A percentile compares a stretch with the other conserved stretches of the same genome.
phyloP scores from a whole-genome alignment of 2,888 invertebrate species.

The Coelinius sp. region DNA sequence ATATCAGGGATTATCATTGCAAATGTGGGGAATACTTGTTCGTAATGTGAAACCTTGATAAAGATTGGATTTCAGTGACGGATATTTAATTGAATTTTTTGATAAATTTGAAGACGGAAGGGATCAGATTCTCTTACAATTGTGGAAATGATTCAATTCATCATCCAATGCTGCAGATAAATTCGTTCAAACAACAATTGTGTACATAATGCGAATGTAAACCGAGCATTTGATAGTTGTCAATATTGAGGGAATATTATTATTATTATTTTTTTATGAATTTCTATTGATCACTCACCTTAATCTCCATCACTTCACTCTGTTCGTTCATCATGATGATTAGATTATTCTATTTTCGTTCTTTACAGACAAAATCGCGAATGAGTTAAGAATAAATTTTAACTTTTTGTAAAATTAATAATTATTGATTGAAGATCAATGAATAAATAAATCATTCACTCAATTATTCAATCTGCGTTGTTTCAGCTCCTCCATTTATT shows the following conservation, averaged over 20 bases:
- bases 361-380: background rate
- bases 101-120: background rate
- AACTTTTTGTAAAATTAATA: background rate
- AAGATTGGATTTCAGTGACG: background rate
- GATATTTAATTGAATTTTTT: too few species aligned
- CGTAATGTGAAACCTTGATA: background rate
- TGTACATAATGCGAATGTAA: too few species aligned
- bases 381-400: background rate
- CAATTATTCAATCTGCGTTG: background rate
- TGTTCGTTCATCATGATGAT: slow-evolving; percentile 16
- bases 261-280: background rate
- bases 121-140: background rate
- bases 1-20: too few species aligned
- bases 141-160: background rate
- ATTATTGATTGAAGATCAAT: background rate
- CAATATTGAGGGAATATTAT: background rate
- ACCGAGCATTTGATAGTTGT: too few species aligned
- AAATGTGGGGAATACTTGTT: too few species aligned
- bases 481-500: background rate
- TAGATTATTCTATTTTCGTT: background rate
- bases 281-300: background rate
- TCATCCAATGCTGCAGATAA: background rate
- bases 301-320: slow-evolving; percentile 17
- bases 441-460: background rate
- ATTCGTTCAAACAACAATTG: too few species aligned